A percentile compares a stretch with the other conserved stretches of the same genome.
Conservation (phyloP, 2,797 vertebrate genomes). For the Pseudochirops cupreus region DNA sequence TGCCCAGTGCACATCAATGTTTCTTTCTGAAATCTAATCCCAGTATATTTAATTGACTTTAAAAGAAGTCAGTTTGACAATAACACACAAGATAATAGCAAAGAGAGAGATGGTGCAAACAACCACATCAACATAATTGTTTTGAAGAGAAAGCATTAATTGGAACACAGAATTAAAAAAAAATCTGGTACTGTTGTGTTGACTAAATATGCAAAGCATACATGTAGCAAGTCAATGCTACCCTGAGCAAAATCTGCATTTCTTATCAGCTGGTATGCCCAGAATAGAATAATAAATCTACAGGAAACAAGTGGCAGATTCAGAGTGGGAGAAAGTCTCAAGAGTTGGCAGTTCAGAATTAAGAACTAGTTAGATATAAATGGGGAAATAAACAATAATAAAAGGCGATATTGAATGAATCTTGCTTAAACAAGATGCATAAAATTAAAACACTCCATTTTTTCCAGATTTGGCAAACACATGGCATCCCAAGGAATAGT, state of each 20-base stretch:
- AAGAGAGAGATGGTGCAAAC: conserved; percentile 56
- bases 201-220: conserved; percentile 40
- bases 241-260: conserved; percentile 52
- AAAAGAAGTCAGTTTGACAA: conserved; percentile 63
- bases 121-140: conserved; percentile 18
- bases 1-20: conserved; percentile 42
- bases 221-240: neutral
- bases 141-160: conserved; percentile 43
- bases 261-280: conserved; percentile 48
- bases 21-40: conserved; percentile 59
- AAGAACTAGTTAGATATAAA: neutral
- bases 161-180: neutral
- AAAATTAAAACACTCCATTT: neutral
- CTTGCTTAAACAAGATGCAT: conserved; percentile 6
- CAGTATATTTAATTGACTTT: conserved; percentile 62
- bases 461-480: too few relatives aligned
- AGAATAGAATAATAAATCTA: conserved; percentile 56
- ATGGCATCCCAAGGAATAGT: too few relatives aligned
- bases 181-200: conserved; percentile 42
- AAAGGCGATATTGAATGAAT: neutral
- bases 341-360: conserved; percentile 70
- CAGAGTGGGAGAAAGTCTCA: conserved; percentile 49
- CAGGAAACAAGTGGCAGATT: conserved; percentile 50
- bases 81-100: conserved; percentile 32
- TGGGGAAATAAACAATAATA: neutral